Conservation (phyloP, 2,113 vertebrate species). For the Notothenia coriiceps region DNA sequence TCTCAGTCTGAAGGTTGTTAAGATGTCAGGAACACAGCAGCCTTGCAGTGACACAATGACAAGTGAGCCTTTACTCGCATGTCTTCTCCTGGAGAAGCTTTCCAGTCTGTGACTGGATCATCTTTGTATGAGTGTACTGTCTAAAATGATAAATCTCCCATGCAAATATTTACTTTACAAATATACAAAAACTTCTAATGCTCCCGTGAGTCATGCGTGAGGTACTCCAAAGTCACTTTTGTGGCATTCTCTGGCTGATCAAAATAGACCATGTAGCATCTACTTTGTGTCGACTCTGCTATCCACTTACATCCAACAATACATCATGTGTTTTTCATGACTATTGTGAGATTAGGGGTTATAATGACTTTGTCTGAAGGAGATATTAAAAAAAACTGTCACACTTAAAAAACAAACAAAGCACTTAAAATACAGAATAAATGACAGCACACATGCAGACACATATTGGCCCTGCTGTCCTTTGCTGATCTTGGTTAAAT, state of each 20-base stretch:
- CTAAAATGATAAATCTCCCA: neutral
- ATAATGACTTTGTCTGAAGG: neutral
- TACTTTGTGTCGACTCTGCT: neutral
- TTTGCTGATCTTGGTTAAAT: neutral
- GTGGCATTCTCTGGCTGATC: slow-evolving; percentile 1
- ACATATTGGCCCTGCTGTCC: neutral
- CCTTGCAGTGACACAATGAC: slow-evolving; percentile 13
- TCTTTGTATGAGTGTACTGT: neutral
- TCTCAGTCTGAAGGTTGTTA: neutral
- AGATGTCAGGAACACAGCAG: neutral
- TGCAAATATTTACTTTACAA: slow-evolving; percentile 6
- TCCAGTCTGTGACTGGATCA: slow-evolving; percentile 18
- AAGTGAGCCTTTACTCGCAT: neutral
- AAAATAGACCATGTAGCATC: neutral
- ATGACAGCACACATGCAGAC: neutral
- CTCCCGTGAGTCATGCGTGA: neutral
- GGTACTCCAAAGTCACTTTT: neutral
- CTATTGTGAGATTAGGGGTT: neutral
- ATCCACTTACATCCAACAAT: neutral
- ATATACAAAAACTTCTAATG: neutral
- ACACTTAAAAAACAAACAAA: neutral
- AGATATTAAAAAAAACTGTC: neutral
- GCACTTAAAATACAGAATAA: neutral
- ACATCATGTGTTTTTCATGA: neutral
- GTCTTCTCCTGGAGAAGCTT: slow-evolving; percentile 12